Base-by-base conservation (phyloP, 2,797 vertebrate genomes). In the Crocidura indochinensis region DNA sequence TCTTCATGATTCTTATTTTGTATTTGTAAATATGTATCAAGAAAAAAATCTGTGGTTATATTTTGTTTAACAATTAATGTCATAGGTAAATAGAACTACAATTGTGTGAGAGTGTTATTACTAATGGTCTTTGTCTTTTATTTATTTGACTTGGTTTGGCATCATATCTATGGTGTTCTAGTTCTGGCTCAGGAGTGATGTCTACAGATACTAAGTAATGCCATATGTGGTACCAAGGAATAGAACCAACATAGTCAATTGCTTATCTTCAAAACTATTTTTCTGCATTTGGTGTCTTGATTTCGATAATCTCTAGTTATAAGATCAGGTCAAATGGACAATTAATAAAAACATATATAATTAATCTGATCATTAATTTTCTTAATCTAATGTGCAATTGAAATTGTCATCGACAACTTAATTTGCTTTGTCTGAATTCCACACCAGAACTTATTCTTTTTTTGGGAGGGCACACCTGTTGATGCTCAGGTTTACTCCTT, bases 41-140 rank as follows among this genome's bases (percentile, higher is more conserved):
- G n/a, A 81, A 81, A 76, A 81, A 29, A 51, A 72, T 49, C 46
- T 87, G 17, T 31, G 19, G 6, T 80, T 76, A 93, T 62, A 11
- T 83, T 69, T 77, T 68, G 0, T 91, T 83, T 74, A 81, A 78
- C 6, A 90, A 19, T 14, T 4, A n/a, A 74, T 8, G 29, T 46
- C n/a, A 60, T 27, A 88, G 26, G 27, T 38, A 82, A 77, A 69
- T 31, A 47, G 49, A 68, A 38, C 56, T 79, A 31, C 5, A 79
- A 3, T 77, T 82, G 26, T 71, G 17, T 86, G 46, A 11, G 46
- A 71, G 29, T 60, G 14, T 93, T 74, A 27, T 56, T 91, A n/a
- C 8, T 24, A 88, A 60, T 20, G 27, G 14, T 20, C 17, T 60
- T 60, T 20, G 56, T 20, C 20, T 60, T 56, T 56, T 56, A 4